Conservation (phyloP, 2,888 invertebrate species). For the Machimus atricapillus region DNA sequence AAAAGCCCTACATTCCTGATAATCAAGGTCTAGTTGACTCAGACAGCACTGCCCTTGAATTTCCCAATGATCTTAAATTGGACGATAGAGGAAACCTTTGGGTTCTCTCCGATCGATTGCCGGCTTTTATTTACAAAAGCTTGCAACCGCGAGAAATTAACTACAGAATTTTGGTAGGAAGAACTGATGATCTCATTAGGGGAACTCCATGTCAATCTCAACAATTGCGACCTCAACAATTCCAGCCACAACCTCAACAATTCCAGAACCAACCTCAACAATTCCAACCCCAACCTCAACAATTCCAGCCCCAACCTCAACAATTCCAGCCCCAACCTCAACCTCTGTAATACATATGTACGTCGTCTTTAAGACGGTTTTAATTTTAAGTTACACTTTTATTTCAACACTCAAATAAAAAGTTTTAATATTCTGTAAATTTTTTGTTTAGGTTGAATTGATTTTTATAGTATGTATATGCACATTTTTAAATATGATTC, state of each 20-base stretch:
- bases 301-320: too few relatives aligned
- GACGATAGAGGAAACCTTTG: slow-evolving; percentile 72
- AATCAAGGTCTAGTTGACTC: slow-evolving; percentile 73
- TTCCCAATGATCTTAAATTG: slow-evolving; percentile 80
- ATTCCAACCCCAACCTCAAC: too few relatives aligned
- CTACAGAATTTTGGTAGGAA: slow-evolving; percentile 64
- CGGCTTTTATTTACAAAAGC: slow-evolving; percentile 71
- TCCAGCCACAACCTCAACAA: slow-evolving; percentile 51
- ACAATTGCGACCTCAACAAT: slow-evolving; percentile 48
- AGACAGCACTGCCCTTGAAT: slow-evolving; percentile 73
- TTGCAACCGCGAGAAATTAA: slow-evolving; percentile 74
- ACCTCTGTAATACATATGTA: background rate
- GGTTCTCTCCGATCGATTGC: slow-evolving; percentile 80
- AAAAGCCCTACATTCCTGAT: slow-evolving; percentile 70
- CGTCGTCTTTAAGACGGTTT: background rate
- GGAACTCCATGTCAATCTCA: slow-evolving; percentile 58
- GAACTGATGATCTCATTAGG: slow-evolving; percentile 58
- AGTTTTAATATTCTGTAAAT: background rate
- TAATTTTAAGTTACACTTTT: background rate
- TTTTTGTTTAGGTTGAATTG: background rate
- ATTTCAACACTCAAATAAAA: background rate
- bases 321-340: too few relatives aligned
- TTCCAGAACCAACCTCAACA: too few relatives aligned
- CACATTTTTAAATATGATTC: background rate
- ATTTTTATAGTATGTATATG: background rate